A percentile compares a stretch with the other conserved stretches of the same genome.
Evolutionary conservation across 2,113 vertebrate genomes (phyloP).

Genomic region (Phalacrocorax pelagicus): DNA sequence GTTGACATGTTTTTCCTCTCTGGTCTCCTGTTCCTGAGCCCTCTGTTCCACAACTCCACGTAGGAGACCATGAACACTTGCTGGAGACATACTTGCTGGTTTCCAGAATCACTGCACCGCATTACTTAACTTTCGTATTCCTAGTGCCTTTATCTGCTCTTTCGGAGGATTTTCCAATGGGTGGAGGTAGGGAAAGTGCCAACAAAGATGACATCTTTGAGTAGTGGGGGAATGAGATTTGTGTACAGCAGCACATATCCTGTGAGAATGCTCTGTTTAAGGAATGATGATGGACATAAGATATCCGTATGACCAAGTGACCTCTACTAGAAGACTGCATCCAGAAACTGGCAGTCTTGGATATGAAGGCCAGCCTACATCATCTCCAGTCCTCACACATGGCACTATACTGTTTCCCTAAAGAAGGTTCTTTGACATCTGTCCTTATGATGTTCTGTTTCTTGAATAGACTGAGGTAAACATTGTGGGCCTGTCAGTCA

Average conservation of each 20-base stretch:
- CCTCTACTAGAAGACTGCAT: background rate
- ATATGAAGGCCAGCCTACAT: background rate
- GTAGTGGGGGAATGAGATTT: background rate
- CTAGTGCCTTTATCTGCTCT: background rate
- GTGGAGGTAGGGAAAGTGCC: background rate
- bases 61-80: background rate
- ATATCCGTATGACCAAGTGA: background rate
- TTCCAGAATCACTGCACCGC: background rate
- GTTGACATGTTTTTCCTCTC: background rate
- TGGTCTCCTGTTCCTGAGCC: background rate
- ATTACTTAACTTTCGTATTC: background rate
- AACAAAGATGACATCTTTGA: background rate
- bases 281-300: background rate
- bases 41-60: background rate
- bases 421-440: background rate
- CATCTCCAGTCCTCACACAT: background rate
- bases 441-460: background rate
- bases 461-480: background rate
- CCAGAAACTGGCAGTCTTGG: background rate
- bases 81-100: background rate
- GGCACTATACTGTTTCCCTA: rapidly evolving
- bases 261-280: background rate
- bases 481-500: rapidly evolving
- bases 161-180: background rate
- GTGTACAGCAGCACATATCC: background rate